Evolutionary conservation across 2,113 vertebrate genomes (phyloP), one percentile per base, ranked within the genome.

Genomic region (Oryzias melastigma): DNA sequence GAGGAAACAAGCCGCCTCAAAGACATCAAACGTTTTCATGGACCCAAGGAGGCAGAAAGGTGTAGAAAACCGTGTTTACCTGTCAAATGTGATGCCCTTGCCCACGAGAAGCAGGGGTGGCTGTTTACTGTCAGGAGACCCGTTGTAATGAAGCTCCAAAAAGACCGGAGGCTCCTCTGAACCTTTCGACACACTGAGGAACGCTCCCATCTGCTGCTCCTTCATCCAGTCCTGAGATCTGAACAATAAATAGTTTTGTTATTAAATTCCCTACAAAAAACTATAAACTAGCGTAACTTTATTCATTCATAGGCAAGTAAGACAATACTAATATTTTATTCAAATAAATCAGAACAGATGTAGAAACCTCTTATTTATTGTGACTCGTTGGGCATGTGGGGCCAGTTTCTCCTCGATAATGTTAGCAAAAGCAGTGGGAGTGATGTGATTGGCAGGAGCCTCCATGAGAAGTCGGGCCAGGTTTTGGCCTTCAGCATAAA

Each of bases 21-120:
- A 25, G 16, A 47, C 17, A 53, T 35, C 16, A 57, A 16, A 47
- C 5, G 25, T 12, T 5, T 14, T 40, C 0, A 0, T 22, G 43
- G 46, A 25, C 16, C 16, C 10, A 1, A 52, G 50, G 14, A 2
- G 25, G 40, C 1, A 27, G 3, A 10, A 5, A 17, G 22, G 27
- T 4, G 14, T 10, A 48, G 7, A 4, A 27, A 18, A 14, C 4
- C 25, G 43, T 14, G 24, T 57, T 22, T 86, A 98, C 97, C 95
- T 99, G 87, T 98, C 97, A 77, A 99, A 99, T 0, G 97, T 99
- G 68, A 99, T 89, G 69, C 97, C 97, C 88, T 99, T 99, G 50
- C 97, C 97, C 18, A 99, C 96, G 12, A 98, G 91, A 22, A 98
- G 91, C 61, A 98, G 58, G 0, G 95, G 96, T 0, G 88, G 75